Evolutionary conservation across 1,140 invertebrate genomes (phyloP).

Genomic region (Wasmannia auropunctata): DNA sequence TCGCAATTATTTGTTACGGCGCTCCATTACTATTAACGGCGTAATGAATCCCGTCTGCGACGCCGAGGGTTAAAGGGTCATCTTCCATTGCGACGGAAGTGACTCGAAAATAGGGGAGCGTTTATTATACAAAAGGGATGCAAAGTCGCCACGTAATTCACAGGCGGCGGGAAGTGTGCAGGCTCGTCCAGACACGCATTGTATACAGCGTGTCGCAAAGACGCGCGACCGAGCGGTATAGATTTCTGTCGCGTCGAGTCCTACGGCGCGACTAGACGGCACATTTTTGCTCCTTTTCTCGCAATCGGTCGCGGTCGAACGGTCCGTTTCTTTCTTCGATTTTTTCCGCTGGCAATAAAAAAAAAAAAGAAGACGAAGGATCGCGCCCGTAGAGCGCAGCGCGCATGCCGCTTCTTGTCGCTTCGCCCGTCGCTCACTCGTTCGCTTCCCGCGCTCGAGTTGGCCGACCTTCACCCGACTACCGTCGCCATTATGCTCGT

Average conservation of each 20-base stretch:
- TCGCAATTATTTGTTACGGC: constrained; percentile 22
- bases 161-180: no score
- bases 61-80: neutral
- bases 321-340: constrained; percentile 8
- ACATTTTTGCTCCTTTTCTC: neutral
- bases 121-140: constrained; percentile 4
- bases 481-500: constrained; percentile 76
- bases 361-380: constrained; percentile 3
- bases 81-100: constrained; percentile 23
- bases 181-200: constrained; percentile 9
- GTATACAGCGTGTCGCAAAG: neutral
- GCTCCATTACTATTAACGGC: constrained; percentile 21
- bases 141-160: constrained; percentile 5
- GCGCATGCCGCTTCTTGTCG: constrained; percentile 13
- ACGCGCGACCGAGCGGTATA: neutral
- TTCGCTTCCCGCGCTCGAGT: constrained; percentile 70
- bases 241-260: neutral
- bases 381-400: neutral
- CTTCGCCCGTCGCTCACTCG: constrained; percentile 40
- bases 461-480: constrained; percentile 78
- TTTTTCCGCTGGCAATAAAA: neutral
- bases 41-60: neutral
- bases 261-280: neutral
- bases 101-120: constrained; percentile 29
- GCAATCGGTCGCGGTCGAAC: constrained; percentile 1